A percentile compares a stretch with the other conserved stretches of the same genome.
These are phyloP conservation scores for Columba livia DNA, from an alignment of 2,113 vertebrate species.

Conservation along the genomic window DNA sequence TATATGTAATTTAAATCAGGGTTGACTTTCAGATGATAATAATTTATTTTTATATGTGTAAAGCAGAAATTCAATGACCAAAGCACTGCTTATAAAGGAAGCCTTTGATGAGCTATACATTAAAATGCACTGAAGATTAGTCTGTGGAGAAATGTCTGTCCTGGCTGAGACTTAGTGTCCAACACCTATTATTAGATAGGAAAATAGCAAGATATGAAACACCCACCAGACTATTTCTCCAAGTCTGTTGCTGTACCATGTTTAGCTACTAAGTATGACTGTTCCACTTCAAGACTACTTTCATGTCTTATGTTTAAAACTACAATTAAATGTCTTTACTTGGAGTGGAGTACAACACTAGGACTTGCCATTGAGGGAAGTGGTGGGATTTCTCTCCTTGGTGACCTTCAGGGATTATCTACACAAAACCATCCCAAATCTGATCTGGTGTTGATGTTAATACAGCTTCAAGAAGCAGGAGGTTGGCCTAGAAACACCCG, in stretches of 20 bases:
- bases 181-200: not conserved
- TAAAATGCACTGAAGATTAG: not conserved
- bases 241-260: not conserved
- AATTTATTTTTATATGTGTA: not conserved
- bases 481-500: slow-evolving; percentile 40
- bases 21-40: not conserved
- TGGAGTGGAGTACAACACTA: not conserved
- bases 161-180: not conserved
- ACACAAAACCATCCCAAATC: not conserved
- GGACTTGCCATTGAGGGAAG: not conserved
- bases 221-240: not conserved
- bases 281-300: not conserved
- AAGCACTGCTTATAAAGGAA: not conserved
- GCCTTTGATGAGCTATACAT: not conserved
- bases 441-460: slow-evolving; percentile 1
- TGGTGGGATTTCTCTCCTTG: not conserved
- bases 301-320: not conserved
- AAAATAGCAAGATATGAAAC: not conserved
- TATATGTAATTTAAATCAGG: not conserved
- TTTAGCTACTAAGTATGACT: not conserved
- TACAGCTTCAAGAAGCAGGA: not conserved
- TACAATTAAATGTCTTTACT: not conserved
- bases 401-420: not conserved
- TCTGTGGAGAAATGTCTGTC: not conserved
- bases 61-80: not conserved